These are phyloP conservation scores for Laspeyria flexula DNA, from an alignment of 2,888 invertebrate species.

Conservation along the genomic window DNA sequence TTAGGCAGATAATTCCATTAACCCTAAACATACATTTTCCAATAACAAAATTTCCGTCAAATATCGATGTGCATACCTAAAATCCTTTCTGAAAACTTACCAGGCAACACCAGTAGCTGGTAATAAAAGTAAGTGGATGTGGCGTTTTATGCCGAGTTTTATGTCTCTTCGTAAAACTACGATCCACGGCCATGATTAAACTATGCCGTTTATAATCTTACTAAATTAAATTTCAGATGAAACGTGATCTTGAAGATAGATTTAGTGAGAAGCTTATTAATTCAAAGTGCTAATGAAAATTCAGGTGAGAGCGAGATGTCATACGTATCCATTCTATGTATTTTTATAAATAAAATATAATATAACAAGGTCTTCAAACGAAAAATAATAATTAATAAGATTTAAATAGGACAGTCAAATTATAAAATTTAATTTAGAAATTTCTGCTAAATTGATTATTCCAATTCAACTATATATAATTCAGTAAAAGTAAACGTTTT, in stretches of 20 bases:
- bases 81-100: slow-evolving; percentile 21
- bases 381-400: no score
- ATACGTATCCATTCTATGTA: no score
- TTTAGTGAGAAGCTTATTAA: slow-evolving; percentile 58
- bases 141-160: slow-evolving; percentile 57
- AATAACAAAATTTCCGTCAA: background rate
- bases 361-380: no score
- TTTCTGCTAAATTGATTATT: no score
- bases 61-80: background rate
- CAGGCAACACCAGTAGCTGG: slow-evolving; percentile 44
- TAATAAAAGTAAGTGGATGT: slow-evolving; percentile 76
- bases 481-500: no score
- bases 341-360: no score
- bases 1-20: no score
- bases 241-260: slow-evolving; percentile 47
- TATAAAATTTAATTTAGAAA: no score
- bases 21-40: no score
- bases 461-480: no score
- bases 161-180: slow-evolving; percentile 68
- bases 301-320: background rate
- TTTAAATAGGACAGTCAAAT: no score
- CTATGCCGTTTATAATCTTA: slow-evolving; percentile 57
- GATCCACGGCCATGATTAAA: slow-evolving; percentile 63
- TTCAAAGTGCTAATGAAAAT: slow-evolving; percentile 51
- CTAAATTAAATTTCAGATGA: slow-evolving; percentile 68